These are phyloP conservation scores for Ophthalmolycus amberensis DNA, from an alignment of 2,113 vertebrate genomes.

Conservation along the genomic window DNA sequence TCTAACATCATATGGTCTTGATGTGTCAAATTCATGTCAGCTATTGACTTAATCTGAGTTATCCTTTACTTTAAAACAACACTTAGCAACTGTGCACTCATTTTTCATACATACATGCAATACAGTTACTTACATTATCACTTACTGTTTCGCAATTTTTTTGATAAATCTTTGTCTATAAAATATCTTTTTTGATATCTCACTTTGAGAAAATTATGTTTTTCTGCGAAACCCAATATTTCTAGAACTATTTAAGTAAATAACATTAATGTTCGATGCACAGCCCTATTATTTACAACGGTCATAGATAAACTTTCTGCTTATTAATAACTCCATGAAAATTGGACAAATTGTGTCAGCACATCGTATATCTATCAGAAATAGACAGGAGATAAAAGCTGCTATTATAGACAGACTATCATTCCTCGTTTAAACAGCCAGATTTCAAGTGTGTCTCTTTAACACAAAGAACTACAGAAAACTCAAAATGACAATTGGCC, in stretches of 20 bases:
- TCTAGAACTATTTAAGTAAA: too few species aligned
- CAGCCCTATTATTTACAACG: background rate
- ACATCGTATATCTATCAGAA: background rate
- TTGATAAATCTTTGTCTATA: too few species aligned
- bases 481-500: conserved; percentile 12
- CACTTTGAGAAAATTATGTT: background rate
- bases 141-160: too few species aligned
- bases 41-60: background rate
- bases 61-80: background rate
- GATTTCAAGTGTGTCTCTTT: conserved; percentile 3
- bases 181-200: background rate
- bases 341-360: background rate
- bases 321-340: background rate
- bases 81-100: too few species aligned
- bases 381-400: background rate
- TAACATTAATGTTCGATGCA: background rate
- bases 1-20: background rate
- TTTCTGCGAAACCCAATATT: too few species aligned
- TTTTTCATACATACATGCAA: background rate
- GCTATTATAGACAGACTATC: background rate
- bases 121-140: background rate
- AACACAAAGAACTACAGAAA: background rate
- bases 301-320: background rate
- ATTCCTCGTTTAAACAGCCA: background rate
- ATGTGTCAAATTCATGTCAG: background rate